Percentiles rank a stretch among this genome's conserved stretches.
These are phyloP conservation scores for Botrylloides violaceus DNA, from an alignment of 23 tunicate species.

Conservation along the genomic window DNA sequence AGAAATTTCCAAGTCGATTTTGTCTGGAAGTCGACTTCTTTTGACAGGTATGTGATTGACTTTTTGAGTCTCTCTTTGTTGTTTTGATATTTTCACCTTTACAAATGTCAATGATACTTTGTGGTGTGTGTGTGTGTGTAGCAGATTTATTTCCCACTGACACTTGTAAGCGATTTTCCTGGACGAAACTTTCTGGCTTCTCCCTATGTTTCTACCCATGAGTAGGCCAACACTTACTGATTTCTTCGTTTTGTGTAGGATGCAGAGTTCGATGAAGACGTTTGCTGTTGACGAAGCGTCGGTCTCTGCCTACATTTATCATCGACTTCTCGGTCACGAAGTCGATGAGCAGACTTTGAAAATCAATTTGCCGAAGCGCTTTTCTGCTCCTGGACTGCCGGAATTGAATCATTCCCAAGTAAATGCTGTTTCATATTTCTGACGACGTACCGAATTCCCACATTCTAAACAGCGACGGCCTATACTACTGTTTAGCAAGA, in stretches of 20 bases:
- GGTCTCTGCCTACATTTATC: slow-evolving; percentile 90
- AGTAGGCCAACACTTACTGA: too few relatives aligned
- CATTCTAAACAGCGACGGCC: background rate
- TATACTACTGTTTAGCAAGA: too few relatives aligned
- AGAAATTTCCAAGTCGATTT: slow-evolving; percentile 87
- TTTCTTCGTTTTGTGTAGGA: too few relatives aligned
- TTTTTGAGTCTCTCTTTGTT: background rate
- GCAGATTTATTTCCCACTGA: too few relatives aligned
- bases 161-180: too few relatives aligned
- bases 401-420: slow-evolving; percentile 98
- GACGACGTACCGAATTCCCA: background rate
- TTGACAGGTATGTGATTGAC: slow-evolving; percentile 59
- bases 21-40: slow-evolving; percentile 97
- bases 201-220: too few relatives aligned
- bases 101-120: background rate
- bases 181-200: too few relatives aligned
- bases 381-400: slow-evolving; percentile 95
- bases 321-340: slow-evolving; percentile 88
- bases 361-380: slow-evolving; percentile 74
- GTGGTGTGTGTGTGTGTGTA: too few relatives aligned
- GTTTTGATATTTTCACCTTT: background rate
- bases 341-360: slow-evolving; percentile 89
- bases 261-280: slow-evolving; percentile 95
- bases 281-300: slow-evolving; percentile 97
- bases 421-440: background rate